Conservation (phyloP, 2,113 vertebrate species). For the Corydoras maculifer region DNA sequence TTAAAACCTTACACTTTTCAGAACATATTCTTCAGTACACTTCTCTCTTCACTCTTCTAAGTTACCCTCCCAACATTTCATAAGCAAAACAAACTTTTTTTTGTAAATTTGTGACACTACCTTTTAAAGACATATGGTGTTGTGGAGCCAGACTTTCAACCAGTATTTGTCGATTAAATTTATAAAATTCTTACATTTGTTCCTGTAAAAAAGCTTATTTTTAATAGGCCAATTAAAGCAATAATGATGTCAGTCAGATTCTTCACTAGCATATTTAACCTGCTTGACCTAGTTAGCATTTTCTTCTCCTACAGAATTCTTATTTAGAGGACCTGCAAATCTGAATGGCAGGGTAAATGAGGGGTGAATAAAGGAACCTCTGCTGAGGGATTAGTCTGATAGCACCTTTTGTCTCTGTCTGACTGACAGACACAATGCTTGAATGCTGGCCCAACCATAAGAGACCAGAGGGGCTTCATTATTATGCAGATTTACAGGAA, state of each 20-base stretch:
- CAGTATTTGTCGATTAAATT: too few relatives aligned
- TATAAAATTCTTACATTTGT: too few relatives aligned
- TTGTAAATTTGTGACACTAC: too few relatives aligned
- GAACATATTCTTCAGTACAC: constrained; percentile 15
- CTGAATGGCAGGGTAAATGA: background rate
- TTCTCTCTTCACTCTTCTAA: constrained; percentile 1
- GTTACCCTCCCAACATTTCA: too few relatives aligned
- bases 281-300: constrained; percentile 6
- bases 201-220: too few relatives aligned
- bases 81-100: too few relatives aligned
- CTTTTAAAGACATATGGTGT: too few relatives aligned
- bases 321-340: background rate
- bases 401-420: background rate
- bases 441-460: background rate
- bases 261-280: background rate
- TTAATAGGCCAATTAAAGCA: too few relatives aligned
- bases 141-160: too few relatives aligned
- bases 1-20: constrained; percentile 1
- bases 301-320: background rate
- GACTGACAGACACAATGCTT: constrained; percentile 5
- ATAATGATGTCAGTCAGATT: background rate
- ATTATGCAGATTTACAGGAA: constrained; percentile 1
- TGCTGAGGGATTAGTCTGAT: constrained; percentile 6
- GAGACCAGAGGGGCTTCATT: constrained; percentile 2
- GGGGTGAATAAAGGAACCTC: background rate